A percentile compares a stretch with the other conserved stretches of the same genome.
phyloP scores from a whole-genome alignment of 2,888 invertebrate species.

The Cosmopolites sordidus region DNA sequence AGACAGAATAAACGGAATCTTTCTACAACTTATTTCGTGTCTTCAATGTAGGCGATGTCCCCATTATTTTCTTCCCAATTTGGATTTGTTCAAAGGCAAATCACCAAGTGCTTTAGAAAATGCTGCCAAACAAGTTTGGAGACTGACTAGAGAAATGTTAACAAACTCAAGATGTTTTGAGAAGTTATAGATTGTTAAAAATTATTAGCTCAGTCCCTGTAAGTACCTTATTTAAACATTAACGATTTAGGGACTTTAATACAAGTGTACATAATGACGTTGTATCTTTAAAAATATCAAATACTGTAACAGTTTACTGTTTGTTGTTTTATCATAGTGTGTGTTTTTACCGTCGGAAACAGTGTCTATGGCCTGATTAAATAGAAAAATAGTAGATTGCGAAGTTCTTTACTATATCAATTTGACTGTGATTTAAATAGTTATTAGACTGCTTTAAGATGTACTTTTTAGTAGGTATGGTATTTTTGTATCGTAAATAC shows the following conservation, averaged over 20 bases:
- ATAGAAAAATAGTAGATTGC: not conserved
- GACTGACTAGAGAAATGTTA: conserved; percentile 70
- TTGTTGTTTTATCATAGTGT: not conserved
- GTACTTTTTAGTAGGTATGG: conserved; percentile 17
- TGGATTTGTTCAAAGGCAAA: conserved; percentile 78
- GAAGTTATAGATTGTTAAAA: conserved; percentile 55
- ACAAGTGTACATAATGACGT: not conserved
- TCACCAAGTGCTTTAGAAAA: conserved; percentile 71
- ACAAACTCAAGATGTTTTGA: conserved; percentile 76
- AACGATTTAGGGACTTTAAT: conserved; percentile 8
- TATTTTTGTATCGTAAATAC: conserved; percentile 22
- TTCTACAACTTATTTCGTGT: conserved; percentile 78
- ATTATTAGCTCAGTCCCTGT: conserved; percentile 11
- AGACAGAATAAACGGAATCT: conserved; percentile 75
- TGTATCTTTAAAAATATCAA: not conserved
- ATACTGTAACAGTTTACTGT: not conserved
- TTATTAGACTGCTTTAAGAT: conserved; percentile 21
- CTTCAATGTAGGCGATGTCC: conserved; percentile 79
- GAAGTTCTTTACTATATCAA: conserved; percentile 7
- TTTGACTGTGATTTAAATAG: conserved; percentile 26
- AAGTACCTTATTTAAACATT: conserved; percentile 20
- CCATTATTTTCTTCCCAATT: conserved; percentile 77
- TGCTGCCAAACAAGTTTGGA: conserved; percentile 76
- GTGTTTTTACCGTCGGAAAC: not conserved
- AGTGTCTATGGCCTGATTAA: no score